Percentiles rank a stretch among this genome's conserved stretches.
Conservation (phyloP, 2,113 vertebrate genomes). For the Camelus bactrianus region DNA sequence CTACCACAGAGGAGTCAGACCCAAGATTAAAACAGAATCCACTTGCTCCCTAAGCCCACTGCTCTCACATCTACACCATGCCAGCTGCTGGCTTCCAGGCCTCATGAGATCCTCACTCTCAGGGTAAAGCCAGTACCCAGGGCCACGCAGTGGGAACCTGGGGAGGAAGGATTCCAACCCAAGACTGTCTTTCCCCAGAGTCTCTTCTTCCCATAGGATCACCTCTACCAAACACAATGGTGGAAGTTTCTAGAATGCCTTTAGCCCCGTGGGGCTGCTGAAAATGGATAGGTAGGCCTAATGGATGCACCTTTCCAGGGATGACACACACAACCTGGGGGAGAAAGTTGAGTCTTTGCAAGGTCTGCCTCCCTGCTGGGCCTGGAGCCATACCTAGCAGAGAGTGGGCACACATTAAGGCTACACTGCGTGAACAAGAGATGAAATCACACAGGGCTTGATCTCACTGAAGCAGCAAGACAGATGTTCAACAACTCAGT, state of each 20-base stretch:
- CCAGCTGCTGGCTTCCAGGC: neutral
- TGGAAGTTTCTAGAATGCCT: neutral
- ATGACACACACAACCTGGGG: fast-evolving
- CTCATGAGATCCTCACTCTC: fast-evolving
- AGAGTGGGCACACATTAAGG: neutral
- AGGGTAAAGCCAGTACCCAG: neutral
- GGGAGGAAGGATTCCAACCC: neutral
- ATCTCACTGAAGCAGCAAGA: neutral
- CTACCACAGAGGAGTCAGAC: neutral
- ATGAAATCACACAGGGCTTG: neutral
- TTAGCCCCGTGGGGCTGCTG: neutral
- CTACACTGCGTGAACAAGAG: fast-evolving
- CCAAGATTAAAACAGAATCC: neutral
- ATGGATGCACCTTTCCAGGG: neutral
- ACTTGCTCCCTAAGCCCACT: fast-evolving
- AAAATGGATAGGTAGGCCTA: fast-evolving
- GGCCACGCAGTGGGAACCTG: neutral
- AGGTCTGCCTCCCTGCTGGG: neutral
- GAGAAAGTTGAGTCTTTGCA: neutral
- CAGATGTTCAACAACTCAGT: neutral
- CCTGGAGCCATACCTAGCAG: neutral
- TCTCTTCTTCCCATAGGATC: neutral
- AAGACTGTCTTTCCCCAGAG: neutral
- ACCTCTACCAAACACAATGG: fast-evolving
- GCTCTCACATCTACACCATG: neutral